Conservation (phyloP, 2,888 invertebrate species). For the Eupithecia dodoneata region DNA sequence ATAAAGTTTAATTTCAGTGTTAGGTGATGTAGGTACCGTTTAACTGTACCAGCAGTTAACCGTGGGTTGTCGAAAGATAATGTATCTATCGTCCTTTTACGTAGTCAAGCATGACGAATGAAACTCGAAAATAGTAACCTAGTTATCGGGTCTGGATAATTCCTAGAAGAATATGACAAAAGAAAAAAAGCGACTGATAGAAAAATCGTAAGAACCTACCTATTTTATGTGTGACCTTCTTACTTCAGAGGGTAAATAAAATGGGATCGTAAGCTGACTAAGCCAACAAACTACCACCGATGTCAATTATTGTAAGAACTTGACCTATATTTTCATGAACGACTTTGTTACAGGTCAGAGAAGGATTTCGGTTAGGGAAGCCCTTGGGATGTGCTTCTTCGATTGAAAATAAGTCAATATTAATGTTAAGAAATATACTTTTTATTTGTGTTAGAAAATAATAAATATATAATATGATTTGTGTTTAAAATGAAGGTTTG, state of each 20-base stretch:
- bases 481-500: neutral
- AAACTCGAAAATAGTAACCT: neutral
- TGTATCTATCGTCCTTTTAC: conserved; percentile 16
- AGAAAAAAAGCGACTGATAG: neutral
- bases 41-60: neutral
- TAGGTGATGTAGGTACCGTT: neutral
- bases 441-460: neutral
- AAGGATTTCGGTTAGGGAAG: neutral
- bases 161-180: neutral
- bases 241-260: conserved; percentile 19
- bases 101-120: neutral
- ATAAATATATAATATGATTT: neutral
- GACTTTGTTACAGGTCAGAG: conserved; percentile 10
- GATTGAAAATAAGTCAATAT: neutral
- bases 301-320: conserved; percentile 6
- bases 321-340: conserved; percentile 14
- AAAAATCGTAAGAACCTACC: neutral
- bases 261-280: conserved; percentile 13
- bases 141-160: neutral
- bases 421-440: neutral
- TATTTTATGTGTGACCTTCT: conserved; percentile 33
- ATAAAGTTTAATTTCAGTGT: conserved; percentile 48
- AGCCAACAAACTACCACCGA: conserved; percentile 14
- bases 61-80: conserved; percentile 54
- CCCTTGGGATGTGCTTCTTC: neutral